Evolutionary conservation across 2,113 vertebrate genomes (phyloP).

Genomic region (Chloebia gouldiae): DNA sequence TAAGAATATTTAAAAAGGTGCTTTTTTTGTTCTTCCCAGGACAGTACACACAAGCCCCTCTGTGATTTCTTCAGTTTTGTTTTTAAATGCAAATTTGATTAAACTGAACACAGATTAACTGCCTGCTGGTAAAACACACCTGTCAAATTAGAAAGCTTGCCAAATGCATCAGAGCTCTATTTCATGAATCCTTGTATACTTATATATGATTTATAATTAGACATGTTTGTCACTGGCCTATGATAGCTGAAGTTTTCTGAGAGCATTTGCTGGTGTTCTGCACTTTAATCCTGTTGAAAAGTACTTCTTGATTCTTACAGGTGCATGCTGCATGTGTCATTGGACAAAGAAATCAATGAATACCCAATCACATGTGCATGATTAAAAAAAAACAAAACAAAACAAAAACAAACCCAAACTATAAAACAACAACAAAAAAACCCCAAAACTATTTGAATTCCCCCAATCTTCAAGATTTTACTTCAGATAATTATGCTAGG

Average conservation of each 20-base stretch:
- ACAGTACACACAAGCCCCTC: not conserved
- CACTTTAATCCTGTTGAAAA: not conserved
- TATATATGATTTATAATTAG: not conserved
- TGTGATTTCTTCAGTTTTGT: not conserved
- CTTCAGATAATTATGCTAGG: not conserved
- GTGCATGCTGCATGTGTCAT: not conserved
- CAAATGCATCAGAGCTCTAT: not conserved
- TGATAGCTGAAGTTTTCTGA: not conserved
- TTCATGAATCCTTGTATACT: not conserved
- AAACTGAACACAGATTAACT: not conserved
- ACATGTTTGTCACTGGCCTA: not conserved
- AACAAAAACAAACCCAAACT: too few species aligned
- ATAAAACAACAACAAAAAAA: not conserved
- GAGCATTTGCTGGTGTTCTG: not conserved
- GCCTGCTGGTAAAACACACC: not conserved
- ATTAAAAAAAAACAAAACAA: not conserved
- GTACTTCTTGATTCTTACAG: not conserved
- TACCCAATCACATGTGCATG: not conserved
- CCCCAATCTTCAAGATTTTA: not conserved
- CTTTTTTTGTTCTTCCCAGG: not conserved
- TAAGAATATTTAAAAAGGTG: not conserved
- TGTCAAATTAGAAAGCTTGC: constrained; percentile 27
- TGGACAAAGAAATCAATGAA: not conserved
- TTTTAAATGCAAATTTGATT: not conserved
- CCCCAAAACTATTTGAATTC: not conserved